Conservation (phyloP, 2,888 invertebrate genomes). For the Drosophila yooni region DNA sequence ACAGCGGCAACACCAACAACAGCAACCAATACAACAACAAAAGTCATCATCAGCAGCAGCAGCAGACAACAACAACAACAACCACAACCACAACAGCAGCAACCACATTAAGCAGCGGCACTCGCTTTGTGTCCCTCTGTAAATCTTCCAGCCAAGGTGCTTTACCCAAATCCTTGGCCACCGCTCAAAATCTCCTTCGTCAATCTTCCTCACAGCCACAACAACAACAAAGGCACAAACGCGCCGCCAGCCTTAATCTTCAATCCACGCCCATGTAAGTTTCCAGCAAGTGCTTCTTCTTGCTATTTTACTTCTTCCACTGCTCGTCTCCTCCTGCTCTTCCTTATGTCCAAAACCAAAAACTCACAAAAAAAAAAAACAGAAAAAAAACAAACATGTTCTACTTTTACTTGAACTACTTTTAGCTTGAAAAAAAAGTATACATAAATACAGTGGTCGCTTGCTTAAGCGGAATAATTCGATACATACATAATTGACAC, state of each 20-base stretch:
- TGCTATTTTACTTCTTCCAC: not conserved
- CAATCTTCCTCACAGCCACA: conserved; percentile 50
- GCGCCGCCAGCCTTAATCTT: conserved; percentile 65
- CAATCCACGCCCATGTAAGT: conserved; percentile 73
- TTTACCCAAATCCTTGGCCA: conserved; percentile 67
- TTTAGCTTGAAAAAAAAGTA: conserved; percentile 28
- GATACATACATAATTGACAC: not conserved
- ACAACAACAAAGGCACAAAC: conserved; percentile 61
- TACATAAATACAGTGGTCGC: conserved; percentile 19
- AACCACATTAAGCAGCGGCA: conserved; percentile 29
- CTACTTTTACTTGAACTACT: conserved; percentile 57
- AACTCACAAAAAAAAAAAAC: not conserved
- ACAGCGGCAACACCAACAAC: conserved; percentile 64
- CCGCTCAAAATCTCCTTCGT: conserved; percentile 64
- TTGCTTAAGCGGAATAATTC: not conserved
- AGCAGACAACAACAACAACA: conserved; percentile 56
- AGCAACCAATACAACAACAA: conserved; percentile 38
- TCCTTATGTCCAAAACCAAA: conserved; percentile 6
- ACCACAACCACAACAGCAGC: conserved; percentile 37
- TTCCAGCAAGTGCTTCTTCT: not conserved
- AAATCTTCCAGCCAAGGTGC: conserved; percentile 74
- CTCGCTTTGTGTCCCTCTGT: conserved; percentile 61
- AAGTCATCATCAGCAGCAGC: conserved; percentile 58
- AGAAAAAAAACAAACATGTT: conserved; percentile 25
- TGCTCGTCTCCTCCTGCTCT: conserved; percentile 15